A percentile compares a stretch with the other conserved stretches of the same genome.
These are phyloP conservation scores for Eupristina koningsbergeri DNA, from an alignment of 1,140 invertebrate genomes.

Conservation along the genomic window DNA sequence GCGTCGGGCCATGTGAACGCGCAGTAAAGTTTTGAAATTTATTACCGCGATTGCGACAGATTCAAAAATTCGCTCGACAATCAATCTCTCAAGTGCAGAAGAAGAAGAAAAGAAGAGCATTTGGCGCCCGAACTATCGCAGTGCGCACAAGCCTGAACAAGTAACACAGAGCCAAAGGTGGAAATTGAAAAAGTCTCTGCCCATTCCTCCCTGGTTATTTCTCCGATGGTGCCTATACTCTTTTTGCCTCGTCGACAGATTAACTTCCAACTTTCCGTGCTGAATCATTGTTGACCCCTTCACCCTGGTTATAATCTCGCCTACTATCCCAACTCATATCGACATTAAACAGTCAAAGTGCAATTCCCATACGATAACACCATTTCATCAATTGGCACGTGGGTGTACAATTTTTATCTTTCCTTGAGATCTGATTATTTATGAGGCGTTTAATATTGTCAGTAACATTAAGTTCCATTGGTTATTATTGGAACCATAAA, in stretches of 20 bases:
- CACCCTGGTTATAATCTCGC: too few species aligned
- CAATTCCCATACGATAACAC: too few species aligned
- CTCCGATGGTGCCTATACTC: slow-evolving; percentile 21
- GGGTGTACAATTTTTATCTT: too few species aligned
- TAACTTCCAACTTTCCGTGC: slow-evolving; percentile 53
- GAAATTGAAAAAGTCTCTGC: slow-evolving; percentile 50
- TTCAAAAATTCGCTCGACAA: slow-evolving; percentile 47
- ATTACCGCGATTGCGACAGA: slow-evolving; percentile 40
- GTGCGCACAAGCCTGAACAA: slow-evolving; percentile 9
- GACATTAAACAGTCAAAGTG: too few species aligned
- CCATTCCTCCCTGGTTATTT: slow-evolving; percentile 38
- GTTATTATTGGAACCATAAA: too few species aligned
- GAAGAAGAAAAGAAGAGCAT: not conserved
- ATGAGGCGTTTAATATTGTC: too few species aligned
- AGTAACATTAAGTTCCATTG: too few species aligned
- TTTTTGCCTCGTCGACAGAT: slow-evolving; percentile 46
- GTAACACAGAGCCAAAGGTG: slow-evolving; percentile 25
- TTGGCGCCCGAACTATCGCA: not conserved
- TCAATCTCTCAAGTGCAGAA: slow-evolving; percentile 24
- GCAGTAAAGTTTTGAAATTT: slow-evolving; percentile 43
- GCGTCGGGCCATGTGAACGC: not conserved
- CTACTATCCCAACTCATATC: too few species aligned
- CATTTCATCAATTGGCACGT: too few species aligned
- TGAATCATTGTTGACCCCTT: too few species aligned
- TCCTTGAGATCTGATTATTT: too few species aligned